Conservation (phyloP, 2,113 vertebrate species). For the Triplophysa dalaica region DNA sequence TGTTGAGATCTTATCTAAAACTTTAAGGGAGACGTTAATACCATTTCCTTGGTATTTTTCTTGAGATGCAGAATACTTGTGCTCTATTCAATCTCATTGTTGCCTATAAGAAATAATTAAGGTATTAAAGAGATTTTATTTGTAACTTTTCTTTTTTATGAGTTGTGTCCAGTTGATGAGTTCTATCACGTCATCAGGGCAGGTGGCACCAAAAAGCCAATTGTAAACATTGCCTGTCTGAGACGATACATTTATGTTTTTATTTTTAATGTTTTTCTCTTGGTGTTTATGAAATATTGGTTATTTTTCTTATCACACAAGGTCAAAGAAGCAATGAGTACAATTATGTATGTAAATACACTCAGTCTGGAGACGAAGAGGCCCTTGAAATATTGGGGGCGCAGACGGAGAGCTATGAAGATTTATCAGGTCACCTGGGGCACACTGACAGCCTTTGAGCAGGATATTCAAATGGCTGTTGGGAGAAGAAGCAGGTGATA, state of each 20-base stretch:
- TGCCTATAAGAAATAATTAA: too few relatives aligned
- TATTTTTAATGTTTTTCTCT: too few relatives aligned
- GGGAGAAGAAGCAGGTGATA: slow-evolving; percentile 55
- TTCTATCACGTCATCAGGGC: slow-evolving; percentile 1
- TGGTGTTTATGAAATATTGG: not conserved
- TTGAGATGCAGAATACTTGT: too few relatives aligned
- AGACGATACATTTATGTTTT: not conserved
- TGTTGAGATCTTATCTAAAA: too few relatives aligned
- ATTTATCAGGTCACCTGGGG: slow-evolving; percentile 59
- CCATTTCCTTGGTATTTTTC: too few relatives aligned
- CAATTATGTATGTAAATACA: slow-evolving; percentile 54
- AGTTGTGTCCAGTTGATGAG: slow-evolving; percentile 24
- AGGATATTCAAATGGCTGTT: slow-evolving; percentile 54
- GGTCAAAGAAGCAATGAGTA: slow-evolving; percentile 5
- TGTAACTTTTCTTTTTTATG: too few relatives aligned
- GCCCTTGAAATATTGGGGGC: slow-evolving; percentile 36
- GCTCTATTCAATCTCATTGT: too few relatives aligned
- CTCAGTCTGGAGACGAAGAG: slow-evolving; percentile 46
- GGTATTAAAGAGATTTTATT: too few relatives aligned
- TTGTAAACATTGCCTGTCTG: not conserved
- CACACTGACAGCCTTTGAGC: slow-evolving; percentile 55
- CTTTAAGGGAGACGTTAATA: too few relatives aligned
- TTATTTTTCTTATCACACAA: not conserved
- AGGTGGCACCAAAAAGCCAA: not conserved
- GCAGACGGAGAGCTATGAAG: slow-evolving; percentile 53